phyloP scores from a whole-genome alignment of 2,113 vertebrate genomes.

The Cebidichthys violaceus region DNA sequence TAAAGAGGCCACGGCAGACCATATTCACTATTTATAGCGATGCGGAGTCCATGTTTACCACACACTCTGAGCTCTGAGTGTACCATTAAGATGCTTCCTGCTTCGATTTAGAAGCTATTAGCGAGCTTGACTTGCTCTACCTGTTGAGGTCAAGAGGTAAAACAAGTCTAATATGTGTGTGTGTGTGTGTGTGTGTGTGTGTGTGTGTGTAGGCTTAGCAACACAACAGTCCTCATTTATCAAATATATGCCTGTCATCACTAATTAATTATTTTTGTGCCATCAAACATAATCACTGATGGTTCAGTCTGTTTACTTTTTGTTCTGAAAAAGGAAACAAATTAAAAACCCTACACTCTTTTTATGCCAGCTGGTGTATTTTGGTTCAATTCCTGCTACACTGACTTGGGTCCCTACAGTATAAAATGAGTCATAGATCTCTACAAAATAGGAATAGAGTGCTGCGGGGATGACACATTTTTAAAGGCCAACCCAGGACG shows the following conservation, averaged over 20 bases:
- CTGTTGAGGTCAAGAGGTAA: constrained; percentile 55
- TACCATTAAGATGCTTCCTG: constrained; percentile 57
- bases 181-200: constrained; percentile 20
- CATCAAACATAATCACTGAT: not conserved
- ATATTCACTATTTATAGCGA: constrained; percentile 67
- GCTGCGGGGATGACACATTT: not conserved
- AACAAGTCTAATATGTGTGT: constrained; percentile 22
- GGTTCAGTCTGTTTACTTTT: not conserved
- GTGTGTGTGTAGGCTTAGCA: not conserved
- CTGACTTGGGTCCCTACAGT: not conserved
- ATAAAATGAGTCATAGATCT: not conserved
- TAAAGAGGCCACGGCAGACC: constrained; percentile 42
- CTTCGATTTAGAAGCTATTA: constrained; percentile 68
- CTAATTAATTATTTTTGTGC: constrained; percentile 46
- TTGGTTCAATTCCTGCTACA: not conserved
- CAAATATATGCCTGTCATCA: constrained; percentile 37
- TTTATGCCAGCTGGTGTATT: not conserved
- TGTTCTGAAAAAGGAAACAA: not conserved
- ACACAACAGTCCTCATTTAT: constrained; percentile 8
- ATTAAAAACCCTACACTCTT: not conserved
- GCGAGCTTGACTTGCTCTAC: constrained; percentile 61
- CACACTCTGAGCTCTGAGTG: constrained; percentile 46
- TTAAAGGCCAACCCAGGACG: not conserved
- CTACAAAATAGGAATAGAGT: not conserved
- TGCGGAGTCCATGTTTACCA: constrained; percentile 50